Percentiles rank a stretch among this genome's conserved stretches.
These are phyloP conservation scores for Nematostella vectensis DNA, from an alignment of 92 coral and sea anemone species.

Conservation along the genomic window DNA sequence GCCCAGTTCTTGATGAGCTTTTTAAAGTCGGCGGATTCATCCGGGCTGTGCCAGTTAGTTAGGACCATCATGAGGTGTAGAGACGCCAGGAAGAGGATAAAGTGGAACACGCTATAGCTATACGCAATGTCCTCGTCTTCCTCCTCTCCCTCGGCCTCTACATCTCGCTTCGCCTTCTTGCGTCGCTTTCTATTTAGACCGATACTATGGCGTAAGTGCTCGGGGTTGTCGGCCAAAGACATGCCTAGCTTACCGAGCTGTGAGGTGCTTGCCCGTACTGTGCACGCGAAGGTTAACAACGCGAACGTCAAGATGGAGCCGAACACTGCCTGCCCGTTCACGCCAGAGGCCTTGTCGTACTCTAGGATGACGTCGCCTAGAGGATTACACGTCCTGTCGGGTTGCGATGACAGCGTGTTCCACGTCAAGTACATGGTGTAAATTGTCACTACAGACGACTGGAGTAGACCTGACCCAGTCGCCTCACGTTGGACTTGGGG, in stretches of 20 bases:
- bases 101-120: conserved; percentile 89
- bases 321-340: conserved; percentile 93
- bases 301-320: conserved; percentile 91
- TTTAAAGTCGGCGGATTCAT: conserved; percentile 78
- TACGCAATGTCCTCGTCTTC: conserved; percentile 60
- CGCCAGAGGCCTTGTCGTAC: conserved; percentile 93
- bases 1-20: conserved; percentile 98
- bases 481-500: conserved; percentile 81
- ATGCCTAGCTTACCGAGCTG: conserved; percentile 89
- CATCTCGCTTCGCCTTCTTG: conserved; percentile 11
- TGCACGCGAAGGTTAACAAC: conserved; percentile 80
- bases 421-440: conserved; percentile 97
- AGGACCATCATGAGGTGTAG: conserved; percentile 96
- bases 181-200: conserved; percentile 29
- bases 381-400: conserved; percentile 91
- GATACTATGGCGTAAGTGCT: conserved; percentile 31
- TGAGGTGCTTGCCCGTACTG: conserved; percentile 92
- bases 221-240: conserved; percentile 63
- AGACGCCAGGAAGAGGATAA: conserved; percentile 81
- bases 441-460: conserved; percentile 84
- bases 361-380: conserved; percentile 85
- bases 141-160: conserved; percentile 12
- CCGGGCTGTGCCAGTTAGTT: conserved; percentile 99
- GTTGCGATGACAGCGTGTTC: conserved; percentile 93
- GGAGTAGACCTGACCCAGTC: conserved; percentile 89